Conservation (phyloP, 1,140 invertebrate species). For the Triops longicaudatus region DNA sequence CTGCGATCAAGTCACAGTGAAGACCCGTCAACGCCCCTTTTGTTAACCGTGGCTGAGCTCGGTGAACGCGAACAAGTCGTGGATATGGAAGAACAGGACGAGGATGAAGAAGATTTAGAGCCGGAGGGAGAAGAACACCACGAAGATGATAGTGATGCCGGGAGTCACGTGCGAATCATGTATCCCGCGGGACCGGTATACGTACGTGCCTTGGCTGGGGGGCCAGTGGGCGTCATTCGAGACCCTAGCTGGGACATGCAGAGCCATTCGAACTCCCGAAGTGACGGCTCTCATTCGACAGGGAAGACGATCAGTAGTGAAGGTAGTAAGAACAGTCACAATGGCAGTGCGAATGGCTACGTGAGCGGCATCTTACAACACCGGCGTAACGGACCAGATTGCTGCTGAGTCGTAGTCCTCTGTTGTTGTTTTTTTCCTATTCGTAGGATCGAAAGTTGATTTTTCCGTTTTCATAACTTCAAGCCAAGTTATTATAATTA, state of each 20-base stretch:
- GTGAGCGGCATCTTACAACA: constrained; percentile 35
- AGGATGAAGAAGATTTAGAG: constrained; percentile 29
- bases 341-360: constrained; percentile 41
- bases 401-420: neutral
- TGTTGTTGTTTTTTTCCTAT: neutral
- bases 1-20: constrained; percentile 29
- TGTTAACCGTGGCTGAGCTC: constrained; percentile 24
- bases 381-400: constrained; percentile 35
- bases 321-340: constrained; percentile 43
- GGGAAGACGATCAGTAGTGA: constrained; percentile 36
- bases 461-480: neutral
- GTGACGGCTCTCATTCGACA: constrained; percentile 34
- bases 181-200: constrained; percentile 26
- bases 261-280: constrained; percentile 33
- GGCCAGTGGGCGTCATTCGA: constrained; percentile 30
- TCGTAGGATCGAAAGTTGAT: neutral
- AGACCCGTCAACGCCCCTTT: constrained; percentile 31
- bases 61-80: constrained; percentile 20
- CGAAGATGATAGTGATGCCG: constrained; percentile 33
- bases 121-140: constrained; percentile 27
- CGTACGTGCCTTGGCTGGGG: constrained; percentile 26
- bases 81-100: constrained; percentile 29
- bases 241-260: constrained; percentile 29
- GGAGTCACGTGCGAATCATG: constrained; percentile 24
- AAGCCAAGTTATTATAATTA: neutral